A percentile compares a stretch with the other conserved stretches of the same genome.
These are phyloP conservation scores for Beris morrisii DNA, from an alignment of 2,888 invertebrate genomes.

Conservation along the genomic window DNA sequence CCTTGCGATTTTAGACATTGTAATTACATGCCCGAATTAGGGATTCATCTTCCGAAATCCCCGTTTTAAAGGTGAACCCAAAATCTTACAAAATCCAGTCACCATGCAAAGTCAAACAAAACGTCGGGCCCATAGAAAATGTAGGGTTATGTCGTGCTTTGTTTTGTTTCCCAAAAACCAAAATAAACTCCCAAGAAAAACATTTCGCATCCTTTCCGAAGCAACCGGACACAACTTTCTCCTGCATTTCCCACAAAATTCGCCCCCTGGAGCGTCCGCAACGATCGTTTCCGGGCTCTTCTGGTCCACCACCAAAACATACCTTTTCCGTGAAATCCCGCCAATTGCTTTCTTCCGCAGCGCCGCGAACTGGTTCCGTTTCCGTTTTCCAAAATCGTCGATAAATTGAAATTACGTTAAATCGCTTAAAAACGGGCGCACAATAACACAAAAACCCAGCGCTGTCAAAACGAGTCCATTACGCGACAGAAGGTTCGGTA, in stretches of 20 bases:
- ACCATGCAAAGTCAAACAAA: no score
- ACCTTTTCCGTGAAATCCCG: conserved; percentile 29
- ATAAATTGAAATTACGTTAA: conserved; percentile 15
- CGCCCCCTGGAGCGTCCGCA: background rate
- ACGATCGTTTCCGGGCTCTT: background rate
- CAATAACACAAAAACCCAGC: conserved; percentile 16
- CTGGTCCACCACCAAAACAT: background rate
- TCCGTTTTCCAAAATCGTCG: conserved; percentile 22
- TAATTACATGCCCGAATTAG: no score
- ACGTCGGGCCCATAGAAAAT: background rate
- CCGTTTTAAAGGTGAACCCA: no score
- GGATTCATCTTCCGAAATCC: no score
- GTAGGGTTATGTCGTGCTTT: conserved; percentile 21
- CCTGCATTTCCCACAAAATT: no score
- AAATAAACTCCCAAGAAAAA: no score
- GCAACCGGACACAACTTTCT: no score
- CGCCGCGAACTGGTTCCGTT: conserved; percentile 14
- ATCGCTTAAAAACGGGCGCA: conserved; percentile 10
- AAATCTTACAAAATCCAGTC: no score
- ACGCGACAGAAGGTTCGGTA: conserved; percentile 8
- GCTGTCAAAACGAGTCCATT: conserved; percentile 26
- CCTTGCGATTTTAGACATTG: no score
- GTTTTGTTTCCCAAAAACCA: conserved; percentile 12
- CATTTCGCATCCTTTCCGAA: no score
- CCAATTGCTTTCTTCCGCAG: conserved; percentile 32